Evolutionary conservation across 2,888 invertebrate genomes (phyloP).

Genomic region (Campoplex capitator): DNA sequence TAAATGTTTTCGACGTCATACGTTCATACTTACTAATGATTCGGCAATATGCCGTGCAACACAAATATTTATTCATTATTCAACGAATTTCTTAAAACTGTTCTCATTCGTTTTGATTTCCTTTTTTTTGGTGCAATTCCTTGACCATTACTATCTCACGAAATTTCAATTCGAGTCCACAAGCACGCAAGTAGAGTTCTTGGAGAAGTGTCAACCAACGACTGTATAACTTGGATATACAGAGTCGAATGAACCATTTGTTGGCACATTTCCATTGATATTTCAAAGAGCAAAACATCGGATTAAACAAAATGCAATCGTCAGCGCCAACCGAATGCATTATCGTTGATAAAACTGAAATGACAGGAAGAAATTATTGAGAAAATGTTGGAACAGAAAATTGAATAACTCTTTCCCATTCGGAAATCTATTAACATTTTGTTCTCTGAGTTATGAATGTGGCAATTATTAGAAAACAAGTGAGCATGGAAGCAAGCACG

Average conservation of each 20-base stretch:
- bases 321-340: slow-evolving; percentile 71
- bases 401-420: no score
- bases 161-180: background rate
- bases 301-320: slow-evolving; percentile 57
- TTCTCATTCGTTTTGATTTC: background rate
- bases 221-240: no score
- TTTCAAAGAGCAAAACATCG: background rate
- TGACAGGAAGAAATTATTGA: slow-evolving; percentile 79
- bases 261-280: background rate
- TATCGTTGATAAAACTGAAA: slow-evolving; percentile 77
- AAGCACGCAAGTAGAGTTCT: background rate
- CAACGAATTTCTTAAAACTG: background rate
- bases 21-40: no score
- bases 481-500: no score
- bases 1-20: no score
- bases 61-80: slow-evolving; percentile 1
- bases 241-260: no score
- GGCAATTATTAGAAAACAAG: no score
- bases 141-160: background rate
- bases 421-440: no score
- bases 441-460: no score
- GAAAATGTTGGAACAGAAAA: slow-evolving; percentile 72
- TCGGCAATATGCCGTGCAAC: background rate
- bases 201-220: no score
- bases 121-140: background rate